Base-by-base conservation (phyloP, 2,888 invertebrate genomes). In the Idaea aversata region DNA sequence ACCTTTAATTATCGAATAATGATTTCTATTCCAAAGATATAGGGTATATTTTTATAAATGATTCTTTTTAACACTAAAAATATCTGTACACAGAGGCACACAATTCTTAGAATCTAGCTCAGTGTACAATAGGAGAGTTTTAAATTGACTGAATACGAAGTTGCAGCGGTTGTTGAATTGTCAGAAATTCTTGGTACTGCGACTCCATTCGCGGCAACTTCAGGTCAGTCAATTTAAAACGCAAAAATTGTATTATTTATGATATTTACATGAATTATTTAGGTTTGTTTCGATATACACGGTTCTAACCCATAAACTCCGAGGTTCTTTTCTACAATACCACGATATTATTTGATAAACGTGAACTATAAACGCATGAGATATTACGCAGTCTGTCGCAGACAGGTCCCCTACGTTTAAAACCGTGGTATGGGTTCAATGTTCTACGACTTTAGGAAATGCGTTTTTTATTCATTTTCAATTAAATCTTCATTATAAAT, bases 81-180 rank as follows among this genome's bases (percentile, higher is more conserved):
- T 77, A 75, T 85, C 88, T 91, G 87, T 90, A 92, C 87, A 91
- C 88, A 85, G 90, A 91, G 92, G 92, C 92, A 93, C 92, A 89
- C 90, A 85, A 88, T 91, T 77, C 90, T 91, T 92, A 91, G 70
- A 83, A 80, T 77, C 87, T 88, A 88, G 79, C 81, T 47, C 47
- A 13, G 47, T 47, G 47, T 47, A 47, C 47, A 47, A 47, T 47
- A 47, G 10, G 47, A 47, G 47, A 0, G 47, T 47, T 47, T 47
- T 47, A 47, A 47, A 47, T 10, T 47, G 47, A 10, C 47, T 10
- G 47, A 13, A 10, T 7, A 10, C 10, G 7, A 10, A 47, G 47
- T 13, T 47, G 47, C 47, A 7, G 10, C 13, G 7, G 1, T 47
- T 10, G 47, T 25, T 25, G 25, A 25, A 25, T 25, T 25, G 25